Evolutionary conservation across 2,888 invertebrate genomes (phyloP), one percentile per base, ranked within the genome.

Genomic region (Drosophila quinaria): DNA sequence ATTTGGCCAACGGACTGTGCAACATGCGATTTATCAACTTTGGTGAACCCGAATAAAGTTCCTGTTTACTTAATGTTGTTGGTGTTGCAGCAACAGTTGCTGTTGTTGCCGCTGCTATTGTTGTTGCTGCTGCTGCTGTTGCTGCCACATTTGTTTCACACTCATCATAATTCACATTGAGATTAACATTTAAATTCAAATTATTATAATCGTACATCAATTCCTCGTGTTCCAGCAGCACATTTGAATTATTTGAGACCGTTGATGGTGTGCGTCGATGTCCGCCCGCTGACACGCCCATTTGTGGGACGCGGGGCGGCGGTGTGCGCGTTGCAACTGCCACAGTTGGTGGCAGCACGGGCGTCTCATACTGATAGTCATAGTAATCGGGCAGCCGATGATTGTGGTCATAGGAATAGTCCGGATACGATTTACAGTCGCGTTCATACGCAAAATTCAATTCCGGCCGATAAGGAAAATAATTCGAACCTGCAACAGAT

Each of bases 231-330:
- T 83, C 89, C 8, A 89, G 66, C 61, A 89, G 64, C 47, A 84
- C 76, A 11, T 80, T 89, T 0, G 94, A 94, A 49, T 90, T 92
- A 0, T 94, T 93, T 0, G 95, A 95, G 4, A 96, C 95, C 87
- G 96, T 96, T 0, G 97, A 96, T 0, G 96, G 95, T 0, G 97
- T 96, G 63, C 97, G 94, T 79, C 96, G 94, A 92, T 97, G 97
- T 1, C 92, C 92, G 1, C 90, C 90, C 2, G 93, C 93, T 19
- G 85, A 91, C 1, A 93, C 89, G 13, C 93, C 93, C 93, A 93
- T 93, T 70, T 92, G 92, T 0, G 93, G 93, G 2, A 93, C 92
- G 2, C 92, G 88, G 1, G 92, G 92, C 2, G 92, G 92, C n/a
- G 92, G 92, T 15, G 92, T 91, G 10, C 91, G 86, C 10, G 91